Percentiles rank a stretch among this genome's conserved stretches.
phyloP scores from a whole-genome alignment of 2,113 vertebrate genomes.

The Mirza zaza region DNA sequence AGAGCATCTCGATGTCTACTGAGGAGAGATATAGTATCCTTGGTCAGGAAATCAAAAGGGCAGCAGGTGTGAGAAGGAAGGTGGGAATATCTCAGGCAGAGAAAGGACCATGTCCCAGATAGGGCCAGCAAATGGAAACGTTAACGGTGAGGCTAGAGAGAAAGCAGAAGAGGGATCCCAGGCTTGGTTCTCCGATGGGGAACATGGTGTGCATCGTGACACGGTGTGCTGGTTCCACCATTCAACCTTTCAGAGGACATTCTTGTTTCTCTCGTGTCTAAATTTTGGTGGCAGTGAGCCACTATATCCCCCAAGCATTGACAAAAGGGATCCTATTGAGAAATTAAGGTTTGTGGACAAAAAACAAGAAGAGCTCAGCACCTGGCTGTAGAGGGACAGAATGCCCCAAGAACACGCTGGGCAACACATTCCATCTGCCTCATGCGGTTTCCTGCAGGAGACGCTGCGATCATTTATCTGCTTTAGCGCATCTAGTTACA shows the following conservation, averaged over 20 bases:
- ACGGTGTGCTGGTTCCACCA: rapidly evolving
- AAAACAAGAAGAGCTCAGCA: neutral
- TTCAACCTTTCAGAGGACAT: neutral
- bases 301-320: neutral
- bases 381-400: no score
- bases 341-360: neutral
- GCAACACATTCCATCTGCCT: neutral
- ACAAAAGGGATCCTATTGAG: neutral
- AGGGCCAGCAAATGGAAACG: neutral
- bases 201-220: rapidly evolving
- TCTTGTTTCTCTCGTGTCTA: neutral
- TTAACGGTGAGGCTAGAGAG: neutral
- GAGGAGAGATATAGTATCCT: neutral
- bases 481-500: neutral
- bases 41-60: neutral
- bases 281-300: neutral
- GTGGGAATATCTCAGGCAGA: neutral
- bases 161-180: neutral
- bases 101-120: neutral
- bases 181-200: rapidly evolving
- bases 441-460: neutral
- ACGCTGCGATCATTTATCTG: neutral
- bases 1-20: no score
- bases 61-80: neutral
- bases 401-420: neutral